A percentile compares a stretch with the other conserved stretches of the same genome.
These are phyloP conservation scores for Mya arenaria DNA, from an alignment of 1,140 invertebrate species.

Conservation along the genomic window DNA sequence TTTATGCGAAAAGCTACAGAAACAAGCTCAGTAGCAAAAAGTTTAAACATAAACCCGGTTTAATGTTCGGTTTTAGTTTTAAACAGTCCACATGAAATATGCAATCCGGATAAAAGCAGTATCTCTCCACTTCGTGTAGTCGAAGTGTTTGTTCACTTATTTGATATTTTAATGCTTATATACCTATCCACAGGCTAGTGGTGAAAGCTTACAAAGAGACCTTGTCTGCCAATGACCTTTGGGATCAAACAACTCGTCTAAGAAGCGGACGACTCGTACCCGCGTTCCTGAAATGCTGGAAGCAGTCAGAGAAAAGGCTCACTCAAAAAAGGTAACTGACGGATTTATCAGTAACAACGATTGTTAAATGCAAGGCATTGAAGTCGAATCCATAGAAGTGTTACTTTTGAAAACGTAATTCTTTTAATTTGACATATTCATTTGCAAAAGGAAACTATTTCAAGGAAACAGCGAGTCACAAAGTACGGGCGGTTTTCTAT, in stretches of 20 bases:
- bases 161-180: too few relatives aligned
- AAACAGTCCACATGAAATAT: too few relatives aligned
- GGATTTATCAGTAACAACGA: not conserved
- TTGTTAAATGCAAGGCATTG: not conserved
- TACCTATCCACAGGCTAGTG: not conserved
- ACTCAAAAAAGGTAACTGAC: not conserved
- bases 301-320: not conserved
- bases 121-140: too few relatives aligned
- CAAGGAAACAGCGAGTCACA: not conserved
- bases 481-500: not conserved
- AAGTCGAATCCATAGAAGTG: not conserved
- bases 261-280: not conserved
- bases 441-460: not conserved
- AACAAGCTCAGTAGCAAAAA: not conserved
- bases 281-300: not conserved
- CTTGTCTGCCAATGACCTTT: not conserved
- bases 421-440: not conserved
- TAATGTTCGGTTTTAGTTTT: too few relatives aligned
- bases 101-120: too few relatives aligned
- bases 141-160: too few relatives aligned
- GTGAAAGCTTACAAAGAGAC: slow-evolving; percentile 20
- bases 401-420: not conserved
- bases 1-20: not conserved
- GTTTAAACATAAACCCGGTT: not conserved
- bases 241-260: slow-evolving; percentile 9